Base-by-base conservation (phyloP, 2,888 invertebrate genomes). In the Lymantria monacha region DNA sequence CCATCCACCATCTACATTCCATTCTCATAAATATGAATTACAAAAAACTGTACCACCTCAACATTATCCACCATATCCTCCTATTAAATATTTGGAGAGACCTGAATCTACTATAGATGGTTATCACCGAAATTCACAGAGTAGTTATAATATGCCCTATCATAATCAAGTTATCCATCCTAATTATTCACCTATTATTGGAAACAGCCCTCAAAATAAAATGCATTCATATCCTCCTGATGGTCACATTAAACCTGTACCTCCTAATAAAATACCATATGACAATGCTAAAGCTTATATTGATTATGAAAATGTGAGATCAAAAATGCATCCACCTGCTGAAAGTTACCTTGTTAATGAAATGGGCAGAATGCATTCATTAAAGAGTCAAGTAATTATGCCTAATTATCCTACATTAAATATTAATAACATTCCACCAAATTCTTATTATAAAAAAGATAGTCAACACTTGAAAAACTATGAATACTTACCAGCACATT, bases 51-150 rank as follows among this genome's bases (percentile, higher is more conserved):
- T 82, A 47, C 76, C 81, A 33, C 62, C 79, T 51, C 85, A 86
- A 53, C 75, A 81, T 31, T 88, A 85, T 69, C 65, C 84, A 48
- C 59, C 81, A 22, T 88, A 86, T 69, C 76, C 84, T 36, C 83
- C 84, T 31, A 66, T 84, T 11, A 89, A 90, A 65, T 89, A 87
- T 70, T 54, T 87, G 51, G 90, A 90, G 48, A 83, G 88, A 69
- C 59, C 79, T 62, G 88, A 89, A 37, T 70, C 85, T 55, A 63
- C 75, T 53, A 64, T 82, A 57, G 90, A 91, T 59, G 76, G 81
- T 33, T 89, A 83, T 69, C 87, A 84, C 72, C 83, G 89, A 69
- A 82, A 72, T 59, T 82, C 76, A 61, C 85, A 79, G 70, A 59
- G 69, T 49, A 81, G 79, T 69, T 83, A 74, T 61, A 83, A 79